phyloP scores from a whole-genome alignment of 1,140 invertebrate genomes.

The Rhysida immarginata region DNA sequence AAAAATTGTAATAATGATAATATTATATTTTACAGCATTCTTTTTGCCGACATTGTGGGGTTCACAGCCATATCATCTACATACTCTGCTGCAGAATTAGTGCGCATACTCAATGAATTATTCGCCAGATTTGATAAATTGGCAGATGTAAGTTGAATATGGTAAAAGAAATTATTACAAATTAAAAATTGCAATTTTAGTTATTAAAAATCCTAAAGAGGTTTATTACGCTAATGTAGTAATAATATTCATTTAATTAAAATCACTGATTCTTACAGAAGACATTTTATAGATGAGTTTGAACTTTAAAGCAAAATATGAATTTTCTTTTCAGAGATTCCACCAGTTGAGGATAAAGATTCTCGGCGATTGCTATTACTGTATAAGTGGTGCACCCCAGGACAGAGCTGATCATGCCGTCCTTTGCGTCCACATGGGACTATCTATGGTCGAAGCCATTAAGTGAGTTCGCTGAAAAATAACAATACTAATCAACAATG shows the following conservation, averaged over 20 bases:
- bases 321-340: constrained; percentile 54
- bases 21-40: constrained; percentile 22
- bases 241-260: no score
- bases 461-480: no score
- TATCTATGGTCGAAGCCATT: constrained; percentile 91
- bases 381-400: constrained; percentile 70
- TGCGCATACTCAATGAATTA: constrained; percentile 84
- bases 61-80: constrained; percentile 91
- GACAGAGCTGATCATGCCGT: constrained; percentile 84
- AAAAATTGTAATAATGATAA: no score
- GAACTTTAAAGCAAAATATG: no score
- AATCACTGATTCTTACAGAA: no score
- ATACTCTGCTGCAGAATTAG: constrained; percentile 79
- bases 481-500: no score
- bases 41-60: constrained; percentile 70
- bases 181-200: not conserved
- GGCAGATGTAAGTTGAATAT: constrained; percentile 48
- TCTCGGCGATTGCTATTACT: constrained; percentile 90
- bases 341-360: constrained; percentile 89
- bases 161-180: not conserved
- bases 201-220: no score
- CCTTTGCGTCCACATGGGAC: constrained; percentile 82
- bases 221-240: no score
- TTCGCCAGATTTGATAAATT: constrained; percentile 85
- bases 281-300: no score